Evolutionary conservation across 2,113 vertebrate species (phyloP).

Genomic region (Morone chrysops): DNA sequence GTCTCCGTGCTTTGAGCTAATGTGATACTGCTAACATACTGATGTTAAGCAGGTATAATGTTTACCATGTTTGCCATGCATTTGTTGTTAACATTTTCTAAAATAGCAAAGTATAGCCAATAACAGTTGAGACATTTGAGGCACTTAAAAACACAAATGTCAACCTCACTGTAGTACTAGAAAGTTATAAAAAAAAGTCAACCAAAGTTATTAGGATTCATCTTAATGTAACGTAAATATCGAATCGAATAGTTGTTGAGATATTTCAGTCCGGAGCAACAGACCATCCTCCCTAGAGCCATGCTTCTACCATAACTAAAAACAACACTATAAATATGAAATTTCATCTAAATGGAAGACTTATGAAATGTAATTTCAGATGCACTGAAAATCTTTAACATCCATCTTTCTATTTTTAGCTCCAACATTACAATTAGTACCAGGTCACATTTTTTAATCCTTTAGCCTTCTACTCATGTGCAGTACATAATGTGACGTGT

Average conservation of each 20-base stretch:
- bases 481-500: conserved; percentile 24
- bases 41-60: not conserved
- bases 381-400: not conserved
- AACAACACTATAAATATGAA: not conserved
- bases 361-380: not conserved
- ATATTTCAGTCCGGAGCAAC: not conserved
- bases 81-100: not conserved
- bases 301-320: not conserved
- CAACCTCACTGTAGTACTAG: not conserved
- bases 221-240: not conserved
- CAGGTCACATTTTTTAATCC: conserved; percentile 5
- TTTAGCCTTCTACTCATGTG: not conserved
- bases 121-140: not conserved
- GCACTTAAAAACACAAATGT: not conserved
- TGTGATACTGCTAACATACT: not conserved
- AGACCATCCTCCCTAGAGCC: not conserved
- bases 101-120: not conserved
- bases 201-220: not conserved
- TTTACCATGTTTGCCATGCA: too few relatives aligned
- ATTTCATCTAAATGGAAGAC: not conserved
- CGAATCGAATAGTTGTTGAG: not conserved
- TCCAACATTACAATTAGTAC: not conserved
- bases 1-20: not conserved
- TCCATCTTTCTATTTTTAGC: not conserved
- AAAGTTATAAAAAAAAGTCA: not conserved